phyloP scores from a whole-genome alignment of 2,888 invertebrate species.

The Myathropa florea region DNA sequence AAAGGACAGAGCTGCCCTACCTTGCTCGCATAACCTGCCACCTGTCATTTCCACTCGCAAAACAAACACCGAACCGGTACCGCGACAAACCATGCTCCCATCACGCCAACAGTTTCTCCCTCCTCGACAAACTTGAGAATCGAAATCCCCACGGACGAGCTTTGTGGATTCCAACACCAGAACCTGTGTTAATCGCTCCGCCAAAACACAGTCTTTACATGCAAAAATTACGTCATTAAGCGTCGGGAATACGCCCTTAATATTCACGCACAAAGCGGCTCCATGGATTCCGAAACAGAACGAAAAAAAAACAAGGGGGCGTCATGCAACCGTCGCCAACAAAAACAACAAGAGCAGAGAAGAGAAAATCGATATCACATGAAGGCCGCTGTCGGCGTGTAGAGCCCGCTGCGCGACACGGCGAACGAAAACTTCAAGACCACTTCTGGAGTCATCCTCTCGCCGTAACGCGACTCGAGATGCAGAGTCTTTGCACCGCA shows the following conservation, averaged over 20 bases:
- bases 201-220: slow-evolving; percentile 6
- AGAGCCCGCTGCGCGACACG: not conserved
- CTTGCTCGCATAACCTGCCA: slow-evolving; percentile 1
- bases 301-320: slow-evolving; percentile 42
- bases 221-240: slow-evolving; percentile 54
- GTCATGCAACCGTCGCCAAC: slow-evolving; percentile 37
- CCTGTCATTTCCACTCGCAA: not conserved
- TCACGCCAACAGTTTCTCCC: not conserved
- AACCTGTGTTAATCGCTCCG: slow-evolving; percentile 43
- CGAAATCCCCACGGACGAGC: not conserved
- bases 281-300: slow-evolving; percentile 11
- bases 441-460: slow-evolving; percentile 22
- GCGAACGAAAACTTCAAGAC: slow-evolving; percentile 20
- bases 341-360: slow-evolving; percentile 11
- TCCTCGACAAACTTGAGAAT: not conserved
- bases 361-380: slow-evolving; percentile 48
- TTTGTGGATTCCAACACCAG: not conserved
- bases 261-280: slow-evolving; percentile 29
- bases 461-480: not conserved
- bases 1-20: slow-evolving; percentile 21
- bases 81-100: no score
- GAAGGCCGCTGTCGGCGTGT: slow-evolving; percentile 34
- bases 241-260: slow-evolving; percentile 57
- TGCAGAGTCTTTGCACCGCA: not conserved
- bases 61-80: not conserved